Conservation (phyloP, 2,113 vertebrate genomes). For the Cathartes aura region DNA sequence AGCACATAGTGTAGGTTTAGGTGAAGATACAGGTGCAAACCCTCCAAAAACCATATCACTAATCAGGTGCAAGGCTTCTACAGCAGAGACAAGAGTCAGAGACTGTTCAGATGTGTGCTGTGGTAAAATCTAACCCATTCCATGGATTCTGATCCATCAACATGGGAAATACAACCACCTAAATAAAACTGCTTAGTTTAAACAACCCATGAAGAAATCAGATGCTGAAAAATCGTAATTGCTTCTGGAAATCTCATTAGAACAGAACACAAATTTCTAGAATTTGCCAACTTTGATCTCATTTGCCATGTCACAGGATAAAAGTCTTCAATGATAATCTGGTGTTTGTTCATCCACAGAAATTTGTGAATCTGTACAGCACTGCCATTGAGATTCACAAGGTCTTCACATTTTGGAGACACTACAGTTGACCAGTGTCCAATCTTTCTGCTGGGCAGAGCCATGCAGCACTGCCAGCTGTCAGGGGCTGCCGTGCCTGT, state of each 20-base stretch:
- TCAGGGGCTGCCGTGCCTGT: rapidly evolving
- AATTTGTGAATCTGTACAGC: not conserved
- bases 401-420: not conserved
- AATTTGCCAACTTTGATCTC: not conserved
- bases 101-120: not conserved
- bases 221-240: not conserved
- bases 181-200: not conserved
- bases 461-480: rapidly evolving
- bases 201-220: not conserved
- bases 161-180: not conserved
- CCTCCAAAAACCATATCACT: not conserved
- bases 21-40: not conserved
- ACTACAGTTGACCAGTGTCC: not conserved
- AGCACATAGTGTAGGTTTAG: not conserved
- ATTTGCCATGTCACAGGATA: not conserved
- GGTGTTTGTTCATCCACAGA: not conserved
- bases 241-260: not conserved
- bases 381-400: not conserved
- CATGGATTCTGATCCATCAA: not conserved
- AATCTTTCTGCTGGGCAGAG: not conserved
- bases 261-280: not conserved
- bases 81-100: not conserved
- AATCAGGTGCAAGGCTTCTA: not conserved
- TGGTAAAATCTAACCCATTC: not conserved
- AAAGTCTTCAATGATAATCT: not conserved